phyloP scores from a whole-genome alignment of 2,113 vertebrate species.

The Coryphaenoides rupestris region DNA sequence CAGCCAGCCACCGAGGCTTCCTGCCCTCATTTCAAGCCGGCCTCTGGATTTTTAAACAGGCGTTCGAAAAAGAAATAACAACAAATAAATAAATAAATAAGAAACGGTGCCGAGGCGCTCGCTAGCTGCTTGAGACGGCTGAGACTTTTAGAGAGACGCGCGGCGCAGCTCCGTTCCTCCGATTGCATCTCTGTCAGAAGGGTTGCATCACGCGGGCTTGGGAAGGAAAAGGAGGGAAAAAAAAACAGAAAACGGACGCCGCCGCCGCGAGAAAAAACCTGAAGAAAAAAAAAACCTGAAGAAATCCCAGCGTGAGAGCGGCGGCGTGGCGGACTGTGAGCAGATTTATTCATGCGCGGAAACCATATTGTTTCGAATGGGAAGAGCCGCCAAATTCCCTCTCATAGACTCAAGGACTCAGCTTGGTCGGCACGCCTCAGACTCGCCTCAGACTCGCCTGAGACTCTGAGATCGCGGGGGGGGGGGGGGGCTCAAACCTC shows the following conservation, averaged over 20 bases:
- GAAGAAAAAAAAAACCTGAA: conserved; percentile 39
- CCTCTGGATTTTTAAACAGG: no score
- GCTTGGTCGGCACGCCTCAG: conserved; percentile 55
- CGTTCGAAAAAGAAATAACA: no score
- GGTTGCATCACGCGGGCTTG: conserved; percentile 75
- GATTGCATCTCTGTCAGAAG: conserved; percentile 70
- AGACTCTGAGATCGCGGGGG: conserved; percentile 46
- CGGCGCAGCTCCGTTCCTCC: conserved; percentile 30
- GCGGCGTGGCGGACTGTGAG: conserved; percentile 51
- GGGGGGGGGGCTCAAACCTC: no score
- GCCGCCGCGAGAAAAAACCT: conserved; percentile 19
- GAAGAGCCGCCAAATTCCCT: conserved; percentile 51
- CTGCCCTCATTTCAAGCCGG: no score
- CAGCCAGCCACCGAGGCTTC: no score
- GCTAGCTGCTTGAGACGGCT: conserved; percentile 56
- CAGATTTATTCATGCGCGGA: conserved; percentile 59
- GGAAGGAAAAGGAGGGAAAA: conserved; percentile 40
- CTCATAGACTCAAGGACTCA: conserved; percentile 58
- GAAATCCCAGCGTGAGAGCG: conserved; percentile 60
- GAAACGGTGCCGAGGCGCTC: not conserved
- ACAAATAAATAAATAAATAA: no score
- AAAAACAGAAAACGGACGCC: conserved; percentile 35
- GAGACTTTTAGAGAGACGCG: conserved; percentile 31
- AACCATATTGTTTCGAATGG: conserved; percentile 66
- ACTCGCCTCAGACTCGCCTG: conserved; percentile 48